Evolutionary conservation across 2,888 invertebrate genomes (phyloP), one percentile per base, ranked within the genome.

Genomic region (Lochmaea crataegi): DNA sequence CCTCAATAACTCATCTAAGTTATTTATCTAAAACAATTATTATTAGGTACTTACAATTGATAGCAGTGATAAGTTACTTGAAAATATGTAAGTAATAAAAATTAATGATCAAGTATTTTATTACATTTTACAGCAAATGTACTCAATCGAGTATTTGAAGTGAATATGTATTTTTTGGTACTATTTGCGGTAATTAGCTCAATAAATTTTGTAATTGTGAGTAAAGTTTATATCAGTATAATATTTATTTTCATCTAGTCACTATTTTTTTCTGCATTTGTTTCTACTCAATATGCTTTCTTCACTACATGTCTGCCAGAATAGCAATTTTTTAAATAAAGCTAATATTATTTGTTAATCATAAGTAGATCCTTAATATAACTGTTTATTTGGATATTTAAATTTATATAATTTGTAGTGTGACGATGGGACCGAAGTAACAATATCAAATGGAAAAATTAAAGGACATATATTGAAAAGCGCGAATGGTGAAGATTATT

Each of bases 381-480:
- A 38, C 7, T 9, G 9, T 38, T 38, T 5, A 7, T 38, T 7
- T 7, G 7, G 7, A 7, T 38, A 38, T 38, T 38, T 7, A 1
- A 38, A 38, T 38, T 38, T 38, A 0, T 6, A 38, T 38, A 38
- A 38, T 9, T 38, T 38, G 1, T 9, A 38, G 32, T 38, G 32
- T 48, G 26, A 57, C 12, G 57, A 57, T 26, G 57, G 18, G 16
- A 57, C 57, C 14, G 5, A 32, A 38, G 60, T 60, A 1, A n/a
- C 32, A 38, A 12, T 60, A 16, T 3, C 14, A 9, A 16, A 60
- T 14, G 60, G 60, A n/a, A 60, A n/a, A 26, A 60, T 60, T 14
- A 32, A 14, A 3, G 60, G 60, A 38, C 60, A 60, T 9, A 60
- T 60, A n/a, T 16, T 65, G 11, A 65, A 65, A 65, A 65, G 26